Evolutionary conservation across 1,140 invertebrate genomes (phyloP).

Genomic region (Scaptomyza hsui): DNA sequence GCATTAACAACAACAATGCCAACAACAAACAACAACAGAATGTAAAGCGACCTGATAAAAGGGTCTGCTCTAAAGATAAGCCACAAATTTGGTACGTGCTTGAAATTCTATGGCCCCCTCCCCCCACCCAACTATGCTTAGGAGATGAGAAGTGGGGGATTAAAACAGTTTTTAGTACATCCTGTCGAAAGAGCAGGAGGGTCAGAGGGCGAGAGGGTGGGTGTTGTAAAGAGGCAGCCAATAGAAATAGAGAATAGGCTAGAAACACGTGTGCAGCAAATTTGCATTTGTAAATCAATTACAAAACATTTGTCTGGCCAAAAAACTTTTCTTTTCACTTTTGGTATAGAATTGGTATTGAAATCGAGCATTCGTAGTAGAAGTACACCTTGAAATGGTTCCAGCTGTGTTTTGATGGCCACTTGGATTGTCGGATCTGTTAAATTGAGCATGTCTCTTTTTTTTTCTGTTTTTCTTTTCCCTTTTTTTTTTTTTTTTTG

Average conservation of each 20-base stretch:
- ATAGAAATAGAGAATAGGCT: neutral
- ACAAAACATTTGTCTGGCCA: constrained; percentile 29
- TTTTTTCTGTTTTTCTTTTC: neutral
- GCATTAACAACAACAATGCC: constrained; percentile 25
- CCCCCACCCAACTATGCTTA: neutral
- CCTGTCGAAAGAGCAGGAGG: neutral
- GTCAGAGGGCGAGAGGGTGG: no score
- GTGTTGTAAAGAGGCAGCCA: neutral
- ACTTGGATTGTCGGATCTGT: neutral
- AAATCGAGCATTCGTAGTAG: neutral
- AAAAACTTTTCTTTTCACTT: constrained; percentile 20
- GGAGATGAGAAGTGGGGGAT: constrained; percentile 5
- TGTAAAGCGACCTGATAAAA: constrained; percentile 42
- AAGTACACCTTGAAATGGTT: constrained; percentile 7
- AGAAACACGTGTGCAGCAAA: constrained; percentile 29
- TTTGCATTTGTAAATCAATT: constrained; percentile 56
- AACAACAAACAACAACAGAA: constrained; percentile 36
- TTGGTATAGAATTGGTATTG: neutral
- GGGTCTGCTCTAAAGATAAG: constrained; percentile 19
- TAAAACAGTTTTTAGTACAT: constrained; percentile 10
- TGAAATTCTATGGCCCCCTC: constrained; percentile 64
- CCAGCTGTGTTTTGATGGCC: constrained; percentile 16
- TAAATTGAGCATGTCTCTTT: neutral
- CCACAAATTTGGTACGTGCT: constrained; percentile 50
- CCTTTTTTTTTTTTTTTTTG: neutral